Percentiles rank a stretch among this genome's conserved stretches.
Evolutionary conservation across 2,888 invertebrate genomes (phyloP).

Genomic region (Amorpha juglandis): DNA sequence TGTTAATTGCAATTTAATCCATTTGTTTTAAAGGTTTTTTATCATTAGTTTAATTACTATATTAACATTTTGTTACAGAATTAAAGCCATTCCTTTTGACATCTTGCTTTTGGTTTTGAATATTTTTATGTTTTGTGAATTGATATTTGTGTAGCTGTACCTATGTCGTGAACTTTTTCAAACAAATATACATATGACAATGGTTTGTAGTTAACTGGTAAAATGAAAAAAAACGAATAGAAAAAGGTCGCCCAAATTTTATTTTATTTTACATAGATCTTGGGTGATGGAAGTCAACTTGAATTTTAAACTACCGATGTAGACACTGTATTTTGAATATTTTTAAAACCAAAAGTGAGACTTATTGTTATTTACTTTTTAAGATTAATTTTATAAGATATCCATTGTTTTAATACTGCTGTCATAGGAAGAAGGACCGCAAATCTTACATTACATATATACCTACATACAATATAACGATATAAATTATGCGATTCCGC

Average conservation of each 20-base stretch:
- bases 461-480: too few species aligned
- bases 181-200: too few species aligned
- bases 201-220: too few species aligned
- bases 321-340: not conserved
- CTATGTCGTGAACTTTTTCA: not conserved
- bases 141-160: too few species aligned
- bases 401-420: not conserved
- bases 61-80: slow-evolving; percentile 33
- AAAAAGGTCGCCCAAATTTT: too few species aligned
- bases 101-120: slow-evolving; percentile 41
- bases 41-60: slow-evolving; percentile 29
- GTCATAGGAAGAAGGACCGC: not conserved
- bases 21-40: slow-evolving; percentile 33
- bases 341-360: slow-evolving; percentile 40
- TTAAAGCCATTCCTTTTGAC: slow-evolving; percentile 45
- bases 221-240: too few species aligned
- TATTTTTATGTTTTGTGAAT: not conserved
- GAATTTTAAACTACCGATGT: slow-evolving; percentile 25
- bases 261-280: too few species aligned
- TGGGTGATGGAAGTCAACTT: too few species aligned
- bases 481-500: too few species aligned
- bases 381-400: slow-evolving; percentile 31
- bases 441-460: not conserved
- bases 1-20: slow-evolving; percentile 13
- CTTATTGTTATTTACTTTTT: slow-evolving; percentile 49